Conservation (phyloP, 2,113 vertebrate species). For the Malurus elegans region DNA sequence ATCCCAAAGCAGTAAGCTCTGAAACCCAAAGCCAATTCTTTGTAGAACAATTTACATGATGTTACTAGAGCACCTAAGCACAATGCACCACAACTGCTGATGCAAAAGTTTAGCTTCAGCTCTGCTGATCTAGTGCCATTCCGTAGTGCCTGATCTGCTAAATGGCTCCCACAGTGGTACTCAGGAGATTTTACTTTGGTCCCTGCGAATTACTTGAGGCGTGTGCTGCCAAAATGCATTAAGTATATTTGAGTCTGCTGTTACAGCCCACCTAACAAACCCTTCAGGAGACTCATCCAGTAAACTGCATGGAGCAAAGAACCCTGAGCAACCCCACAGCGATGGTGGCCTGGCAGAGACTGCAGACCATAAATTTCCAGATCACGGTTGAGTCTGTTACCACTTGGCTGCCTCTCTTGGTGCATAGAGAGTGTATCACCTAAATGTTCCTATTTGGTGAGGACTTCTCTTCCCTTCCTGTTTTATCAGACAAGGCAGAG, state of each 20-base stretch:
- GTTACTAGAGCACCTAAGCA: background rate
- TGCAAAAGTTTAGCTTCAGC: background rate
- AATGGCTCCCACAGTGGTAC: background rate
- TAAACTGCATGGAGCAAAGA: accelerated
- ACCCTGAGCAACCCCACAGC: background rate
- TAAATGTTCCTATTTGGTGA: background rate
- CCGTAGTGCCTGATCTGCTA: background rate
- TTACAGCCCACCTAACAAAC: background rate
- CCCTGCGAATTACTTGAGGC: background rate
- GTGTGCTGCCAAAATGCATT: background rate
- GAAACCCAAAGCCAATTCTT: background rate
- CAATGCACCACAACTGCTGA: accelerated
- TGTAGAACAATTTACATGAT: background rate
- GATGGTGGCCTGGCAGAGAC: background rate
- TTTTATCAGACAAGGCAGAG: background rate
- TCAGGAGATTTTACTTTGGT: background rate
- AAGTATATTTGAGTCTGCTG: background rate
- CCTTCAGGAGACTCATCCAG: background rate
- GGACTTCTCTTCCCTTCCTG: background rate
- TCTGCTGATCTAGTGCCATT: background rate
- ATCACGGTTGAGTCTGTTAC: accelerated
- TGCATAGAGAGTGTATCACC: accelerated
- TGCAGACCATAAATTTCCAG: background rate
- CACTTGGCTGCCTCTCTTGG: background rate
- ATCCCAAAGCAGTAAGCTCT: background rate